Evolutionary conservation across 2,888 invertebrate genomes (phyloP).

Genomic region (Hydriomena furcata): DNA sequence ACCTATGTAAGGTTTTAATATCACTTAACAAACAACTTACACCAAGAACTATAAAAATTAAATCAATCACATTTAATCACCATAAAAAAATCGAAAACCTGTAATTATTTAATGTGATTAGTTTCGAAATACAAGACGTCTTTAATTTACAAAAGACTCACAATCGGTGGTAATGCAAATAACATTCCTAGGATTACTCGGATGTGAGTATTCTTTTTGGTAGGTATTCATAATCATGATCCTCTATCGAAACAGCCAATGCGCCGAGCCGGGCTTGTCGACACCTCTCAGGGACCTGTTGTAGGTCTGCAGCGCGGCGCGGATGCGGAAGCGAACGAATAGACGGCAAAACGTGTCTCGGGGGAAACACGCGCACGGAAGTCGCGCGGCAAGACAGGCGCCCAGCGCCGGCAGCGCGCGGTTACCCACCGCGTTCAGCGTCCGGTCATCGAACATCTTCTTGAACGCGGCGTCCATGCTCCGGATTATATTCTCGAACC

Average conservation of each 20-base stretch:
- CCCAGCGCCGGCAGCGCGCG: conserved; percentile 12
- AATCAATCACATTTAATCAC: conserved; percentile 10
- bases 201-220: conserved; percentile 5
- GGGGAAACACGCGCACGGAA: conserved; percentile 26
- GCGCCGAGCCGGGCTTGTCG: background rate
- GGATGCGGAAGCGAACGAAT: conserved; percentile 21
- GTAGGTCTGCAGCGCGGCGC: conserved; percentile 17
- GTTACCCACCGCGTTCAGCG: conserved; percentile 7
- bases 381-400: background rate
- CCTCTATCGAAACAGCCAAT: conserved; percentile 10
- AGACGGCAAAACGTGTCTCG: conserved; percentile 16
- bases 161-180: background rate
- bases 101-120: conserved; percentile 2
- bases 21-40: no score
- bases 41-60: background rate
- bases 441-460: conserved; percentile 1
- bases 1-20: no score
- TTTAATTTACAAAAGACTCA: background rate
- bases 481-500: background rate
- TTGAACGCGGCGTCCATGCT: conserved; percentile 9
- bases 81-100: background rate
- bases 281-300: conserved; percentile 6
- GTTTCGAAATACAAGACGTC: background rate
- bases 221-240: background rate
- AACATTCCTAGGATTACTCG: background rate